A percentile compares a stretch with the other conserved stretches of the same genome.
Conservation (phyloP, 2,113 vertebrate genomes). For the Sapayoa aenigma region DNA sequence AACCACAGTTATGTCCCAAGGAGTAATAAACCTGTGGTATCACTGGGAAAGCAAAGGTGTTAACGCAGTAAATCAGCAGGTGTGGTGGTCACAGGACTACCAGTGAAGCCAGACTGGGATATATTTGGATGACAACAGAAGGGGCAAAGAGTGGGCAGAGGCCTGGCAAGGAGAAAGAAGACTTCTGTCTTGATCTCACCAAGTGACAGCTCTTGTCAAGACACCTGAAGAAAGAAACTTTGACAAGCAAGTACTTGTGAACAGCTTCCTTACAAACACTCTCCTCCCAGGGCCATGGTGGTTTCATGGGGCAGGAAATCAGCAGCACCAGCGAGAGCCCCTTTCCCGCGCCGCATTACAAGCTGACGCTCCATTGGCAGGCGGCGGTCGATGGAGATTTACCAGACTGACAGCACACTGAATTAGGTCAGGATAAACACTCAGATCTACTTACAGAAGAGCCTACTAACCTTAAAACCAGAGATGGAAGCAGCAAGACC, state of each 20-base stretch:
- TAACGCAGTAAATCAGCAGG: background rate
- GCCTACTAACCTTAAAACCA: slow-evolving; percentile 25
- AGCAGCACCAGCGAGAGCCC: background rate
- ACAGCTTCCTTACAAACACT: background rate
- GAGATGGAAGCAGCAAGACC: background rate
- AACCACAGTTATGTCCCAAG: background rate
- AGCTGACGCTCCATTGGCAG: background rate
- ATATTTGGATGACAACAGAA: background rate
- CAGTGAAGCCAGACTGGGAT: background rate
- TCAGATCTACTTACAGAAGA: slow-evolving; percentile 1
- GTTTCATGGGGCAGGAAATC: background rate
- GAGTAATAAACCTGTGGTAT: background rate
- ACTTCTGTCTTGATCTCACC: background rate
- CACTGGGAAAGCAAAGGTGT: background rate
- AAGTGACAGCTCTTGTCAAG: background rate
- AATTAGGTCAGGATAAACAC: slow-evolving; percentile 32
- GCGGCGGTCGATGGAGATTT: background rate
- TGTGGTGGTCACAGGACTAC: background rate
- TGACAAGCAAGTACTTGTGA: background rate
- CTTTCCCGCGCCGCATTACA: fast-evolving
- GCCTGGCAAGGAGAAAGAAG: background rate
- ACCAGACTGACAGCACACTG: background rate
- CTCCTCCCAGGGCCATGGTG: background rate
- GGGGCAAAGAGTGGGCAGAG: background rate
- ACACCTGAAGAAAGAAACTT: background rate